Base-by-base conservation (phyloP, 2,888 invertebrate species). In the Pandemis cinnamomeana region DNA sequence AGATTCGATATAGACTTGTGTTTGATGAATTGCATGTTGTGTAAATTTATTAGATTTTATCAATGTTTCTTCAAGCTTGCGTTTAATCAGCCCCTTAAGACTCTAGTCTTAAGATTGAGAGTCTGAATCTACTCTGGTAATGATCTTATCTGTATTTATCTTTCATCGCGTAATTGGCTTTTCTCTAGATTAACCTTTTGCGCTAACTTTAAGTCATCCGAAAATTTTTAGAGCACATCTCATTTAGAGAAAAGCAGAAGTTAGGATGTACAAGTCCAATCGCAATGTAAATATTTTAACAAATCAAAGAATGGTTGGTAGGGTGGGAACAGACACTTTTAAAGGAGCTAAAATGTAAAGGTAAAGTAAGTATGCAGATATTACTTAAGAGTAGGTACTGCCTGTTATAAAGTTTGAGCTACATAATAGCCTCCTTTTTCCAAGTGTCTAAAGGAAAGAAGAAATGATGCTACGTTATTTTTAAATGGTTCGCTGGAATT, bases 1-100 rank as follows among this genome's bases (percentile, higher is more conserved):
- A 58, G 68, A 69, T 72, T 51, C 61, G 70, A 74, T 48, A 61
- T 55, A 70, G 44, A 58, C 46, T 66, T 58, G 64, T 64, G 69
- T 48, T 60, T 73, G 69, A 73, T 51, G 64, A 64, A 73, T 69
- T 42, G 67, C 20, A 55, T 13, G 15, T 67, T 46, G 44, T 20
- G 20, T 58, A 11, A 13, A 58, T 11, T 58, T 11, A 58, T 58
- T 27, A 58, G 58, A 20, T 27, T 27, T 10, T 20, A 58, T 20
- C 27, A 27, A 58, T 27, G 27, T 58, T 58, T 20, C 20, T 20
- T 20, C 20, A 20, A 27, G 58, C 20, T 58, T 20, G 27, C 27
- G 0, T 27, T 58, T 27, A 11, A 58, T 58, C 11, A 58, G n/a
- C 11, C 15, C 20, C 20, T 7, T n/a, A 20, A 55, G 55, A 36